A percentile compares a stretch with the other conserved stretches of the same genome.
Conservation (phyloP, 2,113 vertebrate species). For the Eretmochelys imbricata region DNA sequence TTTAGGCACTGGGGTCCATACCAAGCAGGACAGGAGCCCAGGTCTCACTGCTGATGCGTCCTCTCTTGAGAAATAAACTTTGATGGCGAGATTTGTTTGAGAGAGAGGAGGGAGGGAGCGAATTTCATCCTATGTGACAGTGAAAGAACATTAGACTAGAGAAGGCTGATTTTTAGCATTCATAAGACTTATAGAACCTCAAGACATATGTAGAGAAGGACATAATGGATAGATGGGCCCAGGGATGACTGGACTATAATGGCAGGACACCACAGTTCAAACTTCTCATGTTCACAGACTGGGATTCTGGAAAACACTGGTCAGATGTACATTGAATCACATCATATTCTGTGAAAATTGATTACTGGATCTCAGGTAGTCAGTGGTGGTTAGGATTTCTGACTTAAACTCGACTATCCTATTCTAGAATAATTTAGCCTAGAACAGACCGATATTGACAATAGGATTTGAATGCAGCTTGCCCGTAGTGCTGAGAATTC, state of each 20-base stretch:
- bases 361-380: not conserved
- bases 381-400: not conserved
- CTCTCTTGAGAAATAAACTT: not conserved
- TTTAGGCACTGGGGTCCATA: conserved; percentile 20
- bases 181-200: not conserved
- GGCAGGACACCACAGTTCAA: not conserved
- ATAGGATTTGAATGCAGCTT: not conserved
- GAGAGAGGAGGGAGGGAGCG: not conserved
- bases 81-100: not conserved
- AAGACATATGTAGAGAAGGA: not conserved
- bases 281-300: not conserved
- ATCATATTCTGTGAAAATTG: not conserved
- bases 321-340: not conserved
- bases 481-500: not conserved
- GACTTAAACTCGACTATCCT: not conserved
- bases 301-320: not conserved
- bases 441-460: not conserved
- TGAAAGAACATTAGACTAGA: not conserved
- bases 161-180: not conserved
- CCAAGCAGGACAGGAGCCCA: not conserved
- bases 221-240: not conserved
- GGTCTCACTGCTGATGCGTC: not conserved
- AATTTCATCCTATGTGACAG: not conserved
- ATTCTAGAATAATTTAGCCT: not conserved
- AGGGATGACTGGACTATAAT: not conserved